phyloP scores from a whole-genome alignment of 2,888 invertebrate species.

The Sylvicola fuscatus region DNA sequence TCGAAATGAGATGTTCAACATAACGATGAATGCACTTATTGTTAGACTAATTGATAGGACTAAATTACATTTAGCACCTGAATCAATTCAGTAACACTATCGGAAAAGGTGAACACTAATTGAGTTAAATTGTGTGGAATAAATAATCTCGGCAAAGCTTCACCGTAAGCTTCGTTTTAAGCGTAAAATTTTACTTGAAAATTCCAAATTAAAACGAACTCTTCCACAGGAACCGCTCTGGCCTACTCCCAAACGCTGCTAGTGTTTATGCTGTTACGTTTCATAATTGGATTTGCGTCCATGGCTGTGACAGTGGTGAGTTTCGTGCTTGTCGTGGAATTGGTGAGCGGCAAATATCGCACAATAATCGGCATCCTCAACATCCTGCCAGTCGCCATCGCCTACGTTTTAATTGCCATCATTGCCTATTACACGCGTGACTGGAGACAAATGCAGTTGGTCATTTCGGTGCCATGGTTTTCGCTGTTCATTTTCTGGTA shows the following conservation, averaged over 20 bases:
- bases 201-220: no score
- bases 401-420: conserved; percentile 35
- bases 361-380: conserved; percentile 41
- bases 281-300: conserved; percentile 37
- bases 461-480: conserved; percentile 35
- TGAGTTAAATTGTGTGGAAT: no score
- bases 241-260: conserved; percentile 36
- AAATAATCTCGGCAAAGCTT: no score
- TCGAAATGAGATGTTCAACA: no score
- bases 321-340: conserved; percentile 42
- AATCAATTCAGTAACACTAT: no score
- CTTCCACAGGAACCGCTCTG: conserved; percentile 26
- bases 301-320: conserved; percentile 43
- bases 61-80: no score
- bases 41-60: no score
- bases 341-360: conserved; percentile 41
- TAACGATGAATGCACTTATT: no score
- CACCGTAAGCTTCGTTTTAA: no score
- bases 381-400: conserved; percentile 37
- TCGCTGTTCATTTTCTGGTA: conserved; percentile 31
- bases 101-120: no score
- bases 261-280: conserved; percentile 32
- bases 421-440: conserved; percentile 36
- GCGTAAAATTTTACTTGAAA: no score
- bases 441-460: conserved; percentile 31